These are phyloP conservation scores for Toxotes lorentzi DNA, from an alignment of 2,797 vertebrate species.

Conservation along the genomic window DNA sequence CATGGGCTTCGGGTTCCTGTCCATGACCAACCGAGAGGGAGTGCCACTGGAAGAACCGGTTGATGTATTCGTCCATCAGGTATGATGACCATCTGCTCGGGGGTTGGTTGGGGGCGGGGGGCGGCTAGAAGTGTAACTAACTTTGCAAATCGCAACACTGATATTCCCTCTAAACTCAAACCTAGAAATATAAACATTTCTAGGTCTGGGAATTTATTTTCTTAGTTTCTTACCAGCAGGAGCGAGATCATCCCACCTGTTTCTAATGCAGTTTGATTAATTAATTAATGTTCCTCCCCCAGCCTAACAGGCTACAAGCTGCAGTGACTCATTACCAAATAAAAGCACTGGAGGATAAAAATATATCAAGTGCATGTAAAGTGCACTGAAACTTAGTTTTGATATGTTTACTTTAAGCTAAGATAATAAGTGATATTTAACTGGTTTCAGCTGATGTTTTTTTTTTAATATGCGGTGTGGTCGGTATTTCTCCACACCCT, in stretches of 20 bases:
- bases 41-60: constrained; percentile 91
- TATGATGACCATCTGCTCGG: constrained; percentile 66
- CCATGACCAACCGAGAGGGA: constrained; percentile 94
- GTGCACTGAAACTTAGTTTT: background rate
- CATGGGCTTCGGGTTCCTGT: constrained; percentile 99
- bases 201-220: background rate
- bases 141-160: accelerated
- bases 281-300: background rate
- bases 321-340: background rate
- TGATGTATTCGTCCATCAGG: constrained; percentile 99
- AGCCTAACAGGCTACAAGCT: background rate
- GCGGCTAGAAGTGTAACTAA: background rate
- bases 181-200: background rate
- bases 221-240: background rate
- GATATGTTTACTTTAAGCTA: background rate
- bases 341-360: background rate
- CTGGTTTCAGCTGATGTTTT: background rate
- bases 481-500: constrained; percentile 46
- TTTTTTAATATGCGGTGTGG: background rate
- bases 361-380: background rate
- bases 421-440: background rate
- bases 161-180: background rate
- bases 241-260: constrained; percentile 22
- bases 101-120: background rate
- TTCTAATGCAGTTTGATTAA: constrained; percentile 18